Base-by-base conservation (phyloP, 2,888 invertebrate species). In the Sphaeridia pumilis region DNA sequence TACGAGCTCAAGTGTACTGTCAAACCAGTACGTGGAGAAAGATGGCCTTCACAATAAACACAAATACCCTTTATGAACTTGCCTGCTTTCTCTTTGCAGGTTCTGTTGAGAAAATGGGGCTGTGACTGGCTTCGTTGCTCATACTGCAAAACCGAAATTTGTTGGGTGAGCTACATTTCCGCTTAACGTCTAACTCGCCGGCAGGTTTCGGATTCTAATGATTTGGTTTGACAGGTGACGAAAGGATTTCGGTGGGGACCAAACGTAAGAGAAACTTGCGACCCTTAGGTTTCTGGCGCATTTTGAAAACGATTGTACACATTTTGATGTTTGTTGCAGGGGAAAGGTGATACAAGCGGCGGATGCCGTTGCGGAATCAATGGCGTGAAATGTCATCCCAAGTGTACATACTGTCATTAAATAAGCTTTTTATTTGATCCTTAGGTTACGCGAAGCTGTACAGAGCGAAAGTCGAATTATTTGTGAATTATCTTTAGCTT, bases 71-170 rank as follows among this genome's bases (percentile, higher is more conserved):
- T n/a, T n/a, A n/a, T n/a, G n/a, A n/a, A n/a, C n/a, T n/a, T n/a
- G n/a, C n/a, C n/a, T n/a, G n/a, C n/a, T n/a, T n/a, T n/a, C n/a
- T n/a, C n/a, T n/a, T n/a, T n/a, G n/a, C 17, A 38, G 38, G 38
- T 38, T 44, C 75, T 90, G 26, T 84, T 85, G 73, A 90, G 90
- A 72, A 89, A 88, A 74, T 87, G 86, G 83, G 61, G 61, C 5
- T 64, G 65, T 55, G 63, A 65, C 41, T 65, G 65, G 89, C 75
- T 92, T 50, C 78, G 84, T 62, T 92, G 92, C 71, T 83, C 86
- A 1, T 87, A 89, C 74, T 92, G 92, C 72, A 87, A 87, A 72
- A 87, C 87, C 5, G 90, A 92, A 72, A 88, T 92, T 55, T 92
- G 92, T 70, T 92, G 90, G 90, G 87, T 88, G 20, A 38, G 17